Percentiles rank a stretch among this genome's conserved stretches.
Evolutionary conservation across 2,797 vertebrate genomes (phyloP).

Genomic region (Mus caroli): DNA sequence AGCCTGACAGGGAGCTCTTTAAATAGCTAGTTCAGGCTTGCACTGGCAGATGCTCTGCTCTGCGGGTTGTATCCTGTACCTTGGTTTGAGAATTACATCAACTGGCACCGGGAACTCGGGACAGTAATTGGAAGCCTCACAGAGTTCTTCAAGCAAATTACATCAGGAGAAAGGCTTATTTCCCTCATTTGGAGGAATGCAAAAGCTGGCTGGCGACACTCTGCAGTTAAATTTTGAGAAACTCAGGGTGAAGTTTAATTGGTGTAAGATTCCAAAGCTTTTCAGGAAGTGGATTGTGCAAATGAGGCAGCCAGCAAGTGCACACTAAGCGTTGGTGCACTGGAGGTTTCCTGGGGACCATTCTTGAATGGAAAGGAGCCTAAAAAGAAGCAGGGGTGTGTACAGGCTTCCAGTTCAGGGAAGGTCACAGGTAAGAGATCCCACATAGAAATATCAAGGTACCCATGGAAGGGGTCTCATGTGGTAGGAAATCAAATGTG

Average conservation of each 20-base stretch:
- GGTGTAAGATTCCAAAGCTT: constrained; percentile 50
- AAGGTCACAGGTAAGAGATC: neutral
- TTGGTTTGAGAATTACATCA: constrained; percentile 41
- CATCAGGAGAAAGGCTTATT: neutral
- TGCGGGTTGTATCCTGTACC: neutral
- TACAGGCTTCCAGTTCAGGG: neutral
- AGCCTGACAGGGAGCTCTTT: neutral
- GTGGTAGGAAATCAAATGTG: neutral
- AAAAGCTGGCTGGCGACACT: constrained; percentile 25
- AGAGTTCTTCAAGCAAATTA: constrained; percentile 2
- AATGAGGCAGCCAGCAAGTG: neutral
- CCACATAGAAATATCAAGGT: neutral
- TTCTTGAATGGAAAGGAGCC: neutral
- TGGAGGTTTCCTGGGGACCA: neutral
- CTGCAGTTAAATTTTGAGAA: constrained; percentile 56
- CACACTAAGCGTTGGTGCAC: neutral
- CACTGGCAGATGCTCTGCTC: constrained; percentile 24
- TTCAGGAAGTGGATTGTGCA: constrained; percentile 43
- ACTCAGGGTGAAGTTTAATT: constrained; percentile 56
- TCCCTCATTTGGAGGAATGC: neutral
- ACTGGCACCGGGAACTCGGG: constrained; percentile 24
- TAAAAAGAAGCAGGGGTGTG: constrained; percentile 30
- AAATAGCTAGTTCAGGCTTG: neutral
- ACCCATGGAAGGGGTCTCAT: neutral
- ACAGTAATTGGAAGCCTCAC: constrained; percentile 30